A percentile compares a stretch with the other conserved stretches of the same genome.
Conservation (phyloP, 30 jellyfish, hydroid and myxozoan genomes). For the Hydra vulgaris region DNA sequence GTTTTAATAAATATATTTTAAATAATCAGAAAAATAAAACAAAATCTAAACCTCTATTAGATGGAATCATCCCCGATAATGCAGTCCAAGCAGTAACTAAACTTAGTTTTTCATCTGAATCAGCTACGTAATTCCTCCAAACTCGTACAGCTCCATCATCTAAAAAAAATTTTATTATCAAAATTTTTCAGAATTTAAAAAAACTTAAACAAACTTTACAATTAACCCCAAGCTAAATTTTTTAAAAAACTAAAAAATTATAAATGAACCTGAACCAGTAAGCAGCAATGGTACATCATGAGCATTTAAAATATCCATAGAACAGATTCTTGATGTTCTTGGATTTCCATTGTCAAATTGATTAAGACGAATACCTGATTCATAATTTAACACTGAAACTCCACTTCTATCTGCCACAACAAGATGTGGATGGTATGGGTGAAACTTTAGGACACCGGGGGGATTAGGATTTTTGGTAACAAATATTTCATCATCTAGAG, state of each 20-base stretch:
- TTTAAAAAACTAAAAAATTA: background rate
- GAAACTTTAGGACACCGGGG: constrained; percentile 64
- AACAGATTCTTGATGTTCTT: constrained; percentile 63
- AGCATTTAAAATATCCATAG: constrained; percentile 73
- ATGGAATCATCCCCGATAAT: constrained; percentile 85
- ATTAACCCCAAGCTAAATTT: background rate
- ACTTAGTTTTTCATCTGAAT: constrained; percentile 32
- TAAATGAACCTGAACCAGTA: constrained; percentile 78
- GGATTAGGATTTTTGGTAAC: constrained; percentile 60
- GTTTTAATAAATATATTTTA: background rate
- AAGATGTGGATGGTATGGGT: constrained; percentile 85
- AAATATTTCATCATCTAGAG: constrained; percentile 72
- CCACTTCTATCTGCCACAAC: constrained; percentile 75
- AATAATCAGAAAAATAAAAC: background rate
- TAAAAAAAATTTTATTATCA: background rate
- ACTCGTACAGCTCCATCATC: constrained; percentile 95
- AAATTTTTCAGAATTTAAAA: background rate
- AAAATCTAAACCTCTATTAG: constrained; percentile 43
- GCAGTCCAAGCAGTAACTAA: constrained; percentile 92
- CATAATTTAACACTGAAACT: constrained; percentile 79
- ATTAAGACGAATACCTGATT: constrained; percentile 55
- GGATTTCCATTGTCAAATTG: constrained; percentile 79
- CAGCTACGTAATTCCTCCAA: constrained; percentile 76
- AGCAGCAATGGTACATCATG: constrained; percentile 80
- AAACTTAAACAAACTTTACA: background rate